These are phyloP conservation scores for Andrena praecox DNA, from an alignment of 2,888 invertebrate genomes.

Conservation along the genomic window DNA sequence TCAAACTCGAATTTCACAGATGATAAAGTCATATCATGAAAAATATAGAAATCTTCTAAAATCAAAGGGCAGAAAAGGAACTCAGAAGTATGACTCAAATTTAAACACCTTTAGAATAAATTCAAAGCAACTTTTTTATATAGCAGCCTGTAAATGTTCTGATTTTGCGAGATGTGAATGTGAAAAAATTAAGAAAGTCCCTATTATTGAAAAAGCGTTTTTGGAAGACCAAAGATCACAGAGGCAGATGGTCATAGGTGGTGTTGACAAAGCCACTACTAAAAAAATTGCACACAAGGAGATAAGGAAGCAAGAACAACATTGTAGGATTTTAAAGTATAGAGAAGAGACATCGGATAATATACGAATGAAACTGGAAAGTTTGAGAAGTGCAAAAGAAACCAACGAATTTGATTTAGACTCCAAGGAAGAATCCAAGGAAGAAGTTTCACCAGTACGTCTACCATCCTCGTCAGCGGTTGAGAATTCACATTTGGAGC, in stretches of 20 bases:
- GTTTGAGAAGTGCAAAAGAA: conserved; percentile 3
- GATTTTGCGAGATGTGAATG: background rate
- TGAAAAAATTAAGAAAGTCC: background rate
- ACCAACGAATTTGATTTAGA: conserved; percentile 3
- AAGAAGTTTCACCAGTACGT: background rate
- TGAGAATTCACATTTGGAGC: background rate
- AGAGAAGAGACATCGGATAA: background rate
- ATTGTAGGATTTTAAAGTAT: background rate
- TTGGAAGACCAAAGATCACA: background rate
- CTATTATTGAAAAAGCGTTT: conserved; percentile 3
- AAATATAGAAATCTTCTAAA: conserved; percentile 1
- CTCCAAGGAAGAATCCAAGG: background rate
- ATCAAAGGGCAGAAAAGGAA: background rate
- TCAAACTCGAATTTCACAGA: background rate
- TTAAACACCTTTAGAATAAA: background rate
- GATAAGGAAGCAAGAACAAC: conserved; percentile 4
- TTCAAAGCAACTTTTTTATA: background rate
- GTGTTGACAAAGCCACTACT: background rate
- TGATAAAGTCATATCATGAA: background rate
- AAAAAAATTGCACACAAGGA: background rate
- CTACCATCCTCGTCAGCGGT: background rate
- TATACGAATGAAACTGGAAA: background rate
- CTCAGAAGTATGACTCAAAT: background rate
- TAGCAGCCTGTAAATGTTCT: background rate
- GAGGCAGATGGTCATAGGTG: background rate